Conservation (phyloP, 1,140 invertebrate genomes). For the Monomorium pharaonis region DNA sequence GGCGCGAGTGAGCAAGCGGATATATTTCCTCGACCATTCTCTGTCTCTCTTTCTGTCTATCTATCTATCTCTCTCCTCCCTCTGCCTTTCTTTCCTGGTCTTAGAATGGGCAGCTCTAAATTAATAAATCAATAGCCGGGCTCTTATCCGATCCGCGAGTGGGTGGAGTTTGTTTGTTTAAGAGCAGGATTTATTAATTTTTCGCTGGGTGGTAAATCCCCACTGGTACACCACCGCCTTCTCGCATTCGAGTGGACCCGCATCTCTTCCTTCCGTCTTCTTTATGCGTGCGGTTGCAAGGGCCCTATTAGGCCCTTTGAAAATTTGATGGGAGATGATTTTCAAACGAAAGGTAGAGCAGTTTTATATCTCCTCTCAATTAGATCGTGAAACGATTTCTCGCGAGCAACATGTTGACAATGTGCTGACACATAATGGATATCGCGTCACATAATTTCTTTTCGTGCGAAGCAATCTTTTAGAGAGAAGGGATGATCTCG, state of each 20-base stretch:
- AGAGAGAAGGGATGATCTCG: not conserved
- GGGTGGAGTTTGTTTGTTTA: constrained; percentile 85
- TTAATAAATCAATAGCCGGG: constrained; percentile 84
- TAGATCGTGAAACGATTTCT: not conserved
- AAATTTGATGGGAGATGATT: not conserved
- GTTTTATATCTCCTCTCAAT: not conserved
- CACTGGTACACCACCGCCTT: constrained; percentile 67
- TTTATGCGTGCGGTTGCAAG: constrained; percentile 65
- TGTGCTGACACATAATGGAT: not conserved
- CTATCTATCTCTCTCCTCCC: constrained; percentile 24
- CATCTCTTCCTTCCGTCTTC: constrained; percentile 71
- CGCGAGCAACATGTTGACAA: not conserved
- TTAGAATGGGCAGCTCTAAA: constrained; percentile 85
- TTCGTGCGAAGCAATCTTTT: not conserved
- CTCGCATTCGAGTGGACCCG: constrained; percentile 44
- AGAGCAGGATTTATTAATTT: constrained; percentile 85
- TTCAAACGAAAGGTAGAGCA: not conserved
- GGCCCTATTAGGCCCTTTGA: constrained; percentile 53
- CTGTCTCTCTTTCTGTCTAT: constrained; percentile 28
- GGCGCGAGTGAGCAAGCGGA: constrained; percentile 61
- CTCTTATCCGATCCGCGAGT: constrained; percentile 84
- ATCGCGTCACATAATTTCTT: not conserved
- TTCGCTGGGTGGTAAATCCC: constrained; percentile 83
- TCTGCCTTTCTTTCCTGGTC: constrained; percentile 58
- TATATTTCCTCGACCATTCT: constrained; percentile 45